Base-by-base conservation (phyloP, 2,888 invertebrate genomes). In the Tetheella fluctuosa region DNA sequence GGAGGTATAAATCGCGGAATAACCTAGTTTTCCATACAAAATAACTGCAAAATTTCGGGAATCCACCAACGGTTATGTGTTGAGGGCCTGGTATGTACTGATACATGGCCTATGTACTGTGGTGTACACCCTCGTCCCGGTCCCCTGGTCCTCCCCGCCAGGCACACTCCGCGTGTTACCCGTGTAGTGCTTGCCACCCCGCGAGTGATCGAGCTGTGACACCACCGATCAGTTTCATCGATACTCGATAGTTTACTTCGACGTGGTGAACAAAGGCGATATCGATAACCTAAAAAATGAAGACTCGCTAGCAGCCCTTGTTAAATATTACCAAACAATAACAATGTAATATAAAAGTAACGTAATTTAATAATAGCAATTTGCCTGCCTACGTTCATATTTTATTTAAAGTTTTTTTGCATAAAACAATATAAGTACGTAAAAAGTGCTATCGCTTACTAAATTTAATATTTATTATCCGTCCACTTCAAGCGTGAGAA, bases 1-100 rank as follows among this genome's bases (percentile, higher is more conserved):
- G 76, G 81, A 70, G 67, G 80, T 80, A 87, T 89, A 89, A 90
- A 90, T 90, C 86, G 86, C 74, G 74, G 86, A 83, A 90, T 92
- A 93, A 92, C 92, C 92, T 91, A 93, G 91, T 91, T 92, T 92
- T 86, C 89, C 85, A 87, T 88, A 89, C 90, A 89, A 89, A 91
- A 92, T 92, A 91, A 88, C 91, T 90, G 90, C 91, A 90, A 92
- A 91, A 88, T 92, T 91, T 93, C 91, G 91, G 91, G 88, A 83
- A 83, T 84, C 81, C 80, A 81, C 80, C 82, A 84, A 71, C 83
- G 80, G 73, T 74, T 89, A 89, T 88, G 77, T 89, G 81, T 84
- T 84, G 83, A 80, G 81, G 80, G 77, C 77, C 74, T 81, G 80
- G 80, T 86, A 89, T 89, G 83, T 89, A 84, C 85, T 89, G 90